A percentile compares a stretch with the other conserved stretches of the same genome.
Evolutionary conservation across 2,888 invertebrate species (phyloP).

Genomic region (Pediacus dermestoides): DNA sequence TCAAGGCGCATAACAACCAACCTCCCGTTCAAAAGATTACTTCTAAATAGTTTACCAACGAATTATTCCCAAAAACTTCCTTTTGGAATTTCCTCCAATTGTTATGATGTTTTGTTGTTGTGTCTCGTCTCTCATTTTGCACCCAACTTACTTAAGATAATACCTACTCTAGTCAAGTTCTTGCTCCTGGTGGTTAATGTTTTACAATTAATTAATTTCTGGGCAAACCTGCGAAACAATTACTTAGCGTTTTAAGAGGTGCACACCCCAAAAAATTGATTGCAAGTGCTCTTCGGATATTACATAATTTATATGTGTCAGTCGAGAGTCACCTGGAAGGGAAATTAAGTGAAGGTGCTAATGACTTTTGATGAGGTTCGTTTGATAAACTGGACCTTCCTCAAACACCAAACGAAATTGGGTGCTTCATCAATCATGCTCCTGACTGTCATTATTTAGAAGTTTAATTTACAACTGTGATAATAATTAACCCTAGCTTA

Average conservation of each 20-base stretch:
- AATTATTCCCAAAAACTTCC: conserved; percentile 25
- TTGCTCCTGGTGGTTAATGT: conserved; percentile 14
- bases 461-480: too few relatives aligned
- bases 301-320: too few relatives aligned
- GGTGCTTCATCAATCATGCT: too few relatives aligned
- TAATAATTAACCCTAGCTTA: too few relatives aligned
- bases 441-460: too few relatives aligned
- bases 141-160: conserved; percentile 9
- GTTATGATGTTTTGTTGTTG: conserved; percentile 16
- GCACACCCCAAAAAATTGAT: not conserved
- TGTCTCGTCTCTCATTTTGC: conserved; percentile 11
- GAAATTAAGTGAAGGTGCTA: too few relatives aligned
- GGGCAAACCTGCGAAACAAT: not conserved
- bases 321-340: too few relatives aligned
- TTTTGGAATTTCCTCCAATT: conserved; percentile 13
- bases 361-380: too few relatives aligned
- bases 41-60: conserved; percentile 28
- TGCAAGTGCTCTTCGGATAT: not conserved
- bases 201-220: conserved; percentile 15
- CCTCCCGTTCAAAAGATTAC: conserved; percentile 20
- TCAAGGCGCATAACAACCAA: conserved; percentile 19
- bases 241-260: not conserved
- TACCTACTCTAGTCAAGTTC: too few relatives aligned
- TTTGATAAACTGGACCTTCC: too few relatives aligned
- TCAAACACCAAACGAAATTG: too few relatives aligned